phyloP scores from a whole-genome alignment of 2,797 vertebrate species.

The Pseudotriccus pelzelni region DNA sequence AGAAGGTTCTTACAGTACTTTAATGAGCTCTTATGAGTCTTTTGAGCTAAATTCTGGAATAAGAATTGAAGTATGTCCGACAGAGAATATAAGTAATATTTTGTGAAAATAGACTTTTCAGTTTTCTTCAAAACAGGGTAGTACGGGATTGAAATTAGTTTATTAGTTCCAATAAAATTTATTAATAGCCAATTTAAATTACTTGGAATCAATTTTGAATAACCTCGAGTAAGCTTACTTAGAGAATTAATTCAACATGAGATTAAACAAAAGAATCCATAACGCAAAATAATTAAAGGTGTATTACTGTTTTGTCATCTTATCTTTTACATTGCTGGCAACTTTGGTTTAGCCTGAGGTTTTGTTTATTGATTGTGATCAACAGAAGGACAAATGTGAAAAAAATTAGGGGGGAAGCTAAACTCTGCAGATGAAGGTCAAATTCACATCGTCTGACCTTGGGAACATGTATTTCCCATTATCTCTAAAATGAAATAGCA shows the following conservation, averaged over 20 bases:
- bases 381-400: neutral
- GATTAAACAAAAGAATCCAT: neutral
- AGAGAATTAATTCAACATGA: neutral
- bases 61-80: neutral
- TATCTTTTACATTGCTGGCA: neutral
- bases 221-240: neutral
- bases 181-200: neutral
- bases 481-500: neutral
- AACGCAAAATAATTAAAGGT: neutral
- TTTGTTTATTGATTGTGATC: neutral
- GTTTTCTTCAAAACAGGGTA: neutral
- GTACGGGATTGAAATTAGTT: neutral
- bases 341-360: neutral
- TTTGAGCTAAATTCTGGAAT: neutral
- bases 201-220: neutral
- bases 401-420: neutral
- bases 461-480: neutral
- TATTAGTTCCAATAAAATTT: neutral
- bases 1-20: neutral
- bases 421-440: slow-evolving; percentile 1
- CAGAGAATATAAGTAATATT: neutral
- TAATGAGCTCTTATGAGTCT: neutral
- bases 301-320: neutral
- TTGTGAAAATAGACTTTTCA: neutral
- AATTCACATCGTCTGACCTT: neutral